Evolutionary conservation across 2,888 invertebrate genomes (phyloP).

Genomic region (Erpobdella octoculata): DNA sequence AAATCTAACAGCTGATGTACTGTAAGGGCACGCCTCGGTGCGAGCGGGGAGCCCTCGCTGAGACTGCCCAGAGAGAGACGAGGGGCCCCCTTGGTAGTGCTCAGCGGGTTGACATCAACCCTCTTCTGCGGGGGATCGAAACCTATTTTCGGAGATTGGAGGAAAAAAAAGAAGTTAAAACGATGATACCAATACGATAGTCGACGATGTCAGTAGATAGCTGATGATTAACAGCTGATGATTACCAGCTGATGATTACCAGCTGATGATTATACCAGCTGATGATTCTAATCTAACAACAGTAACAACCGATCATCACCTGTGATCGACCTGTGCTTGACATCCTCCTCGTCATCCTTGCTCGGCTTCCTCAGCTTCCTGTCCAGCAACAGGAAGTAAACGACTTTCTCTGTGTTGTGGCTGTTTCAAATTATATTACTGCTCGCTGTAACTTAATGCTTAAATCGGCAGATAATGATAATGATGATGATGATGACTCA

Average conservation of each 20-base stretch:
- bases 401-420: constrained; percentile 98
- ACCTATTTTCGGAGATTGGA: not conserved
- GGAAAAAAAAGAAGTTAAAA: not conserved
- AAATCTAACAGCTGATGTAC: constrained; percentile 60
- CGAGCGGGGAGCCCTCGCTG: constrained; percentile 91
- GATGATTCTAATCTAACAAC: not conserved
- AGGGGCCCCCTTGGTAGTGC: constrained; percentile 24
- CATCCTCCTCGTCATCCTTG: constrained; percentile 71
- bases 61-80: constrained; percentile 57
- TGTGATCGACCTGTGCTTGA: constrained; percentile 25
- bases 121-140: constrained; percentile 78
- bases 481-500: constrained; percentile 1
- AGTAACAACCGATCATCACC: constrained; percentile 3
- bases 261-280: not conserved
- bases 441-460: not conserved
- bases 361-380: constrained; percentile 89
- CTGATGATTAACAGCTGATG: not conserved
- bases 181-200: no score
- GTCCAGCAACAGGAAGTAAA: constrained; percentile 92
- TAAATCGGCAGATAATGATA: not conserved
- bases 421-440: constrained; percentile 56
- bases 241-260: not conserved
- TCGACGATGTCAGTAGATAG: no score
- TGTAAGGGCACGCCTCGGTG: constrained; percentile 67
- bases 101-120: constrained; percentile 84